Evolutionary conservation across 2,888 invertebrate genomes (phyloP).

Genomic region (Tiliacea aurago): DNA sequence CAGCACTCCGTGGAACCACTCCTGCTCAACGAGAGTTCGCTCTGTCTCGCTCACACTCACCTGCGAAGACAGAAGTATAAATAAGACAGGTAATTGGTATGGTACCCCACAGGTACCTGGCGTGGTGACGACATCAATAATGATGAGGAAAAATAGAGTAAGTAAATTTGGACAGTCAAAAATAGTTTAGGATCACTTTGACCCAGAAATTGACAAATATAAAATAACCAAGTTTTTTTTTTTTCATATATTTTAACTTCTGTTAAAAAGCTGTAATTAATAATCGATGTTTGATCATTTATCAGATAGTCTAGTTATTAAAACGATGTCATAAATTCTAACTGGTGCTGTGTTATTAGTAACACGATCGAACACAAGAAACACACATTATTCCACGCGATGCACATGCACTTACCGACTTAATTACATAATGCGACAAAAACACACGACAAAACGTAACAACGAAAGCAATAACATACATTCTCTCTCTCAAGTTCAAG

Average conservation of each 20-base stretch:
- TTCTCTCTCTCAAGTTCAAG: constrained; percentile 80
- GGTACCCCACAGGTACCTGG: constrained; percentile 15
- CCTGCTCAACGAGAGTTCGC: constrained; percentile 96
- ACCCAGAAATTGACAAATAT: neutral
- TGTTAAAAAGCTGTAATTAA: neutral
- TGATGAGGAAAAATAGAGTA: neutral
- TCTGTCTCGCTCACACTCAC: constrained; percentile 89
- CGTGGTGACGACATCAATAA: neutral
- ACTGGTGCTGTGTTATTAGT: constrained; percentile 10
- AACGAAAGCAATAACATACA: constrained; percentile 67
- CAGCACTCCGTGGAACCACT: constrained; percentile 99
- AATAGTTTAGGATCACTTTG: constrained; percentile 13
- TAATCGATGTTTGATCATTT: constrained; percentile 2
- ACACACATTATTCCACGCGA: constrained; percentile 44
- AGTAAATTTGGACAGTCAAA: neutral
- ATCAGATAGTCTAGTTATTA: neutral
- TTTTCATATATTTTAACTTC: neutral
- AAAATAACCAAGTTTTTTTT: neutral
- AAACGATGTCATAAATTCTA: neutral
- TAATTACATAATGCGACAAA: constrained; percentile 67
- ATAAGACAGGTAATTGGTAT: constrained; percentile 11
- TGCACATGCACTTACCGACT: constrained; percentile 65
- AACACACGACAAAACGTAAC: constrained; percentile 58
- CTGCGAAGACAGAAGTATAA: constrained; percentile 66
- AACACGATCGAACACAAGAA: constrained; percentile 42